Conservation (phyloP, 2,888 invertebrate genomes). For the Nemurella pictetii region DNA sequence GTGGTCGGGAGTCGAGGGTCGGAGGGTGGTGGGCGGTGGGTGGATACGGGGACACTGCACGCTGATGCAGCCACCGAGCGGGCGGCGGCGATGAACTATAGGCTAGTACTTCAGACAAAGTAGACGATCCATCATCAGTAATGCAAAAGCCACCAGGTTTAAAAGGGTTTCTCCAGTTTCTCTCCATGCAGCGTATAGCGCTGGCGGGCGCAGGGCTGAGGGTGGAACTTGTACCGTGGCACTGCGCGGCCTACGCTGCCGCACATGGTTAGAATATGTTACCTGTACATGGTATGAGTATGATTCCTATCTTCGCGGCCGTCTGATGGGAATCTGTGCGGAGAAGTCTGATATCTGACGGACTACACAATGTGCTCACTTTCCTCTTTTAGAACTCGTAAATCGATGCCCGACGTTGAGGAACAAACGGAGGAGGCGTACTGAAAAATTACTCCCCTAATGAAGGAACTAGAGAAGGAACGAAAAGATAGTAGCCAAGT, state of each 20-base stretch:
- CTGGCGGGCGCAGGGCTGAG: slow-evolving; percentile 11
- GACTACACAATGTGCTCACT: background rate
- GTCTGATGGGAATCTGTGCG: background rate
- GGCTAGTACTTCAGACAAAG: slow-evolving; percentile 26
- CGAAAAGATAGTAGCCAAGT: no score
- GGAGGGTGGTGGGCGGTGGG: no score
- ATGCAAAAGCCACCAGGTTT: slow-evolving; percentile 37
- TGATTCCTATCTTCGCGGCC: background rate
- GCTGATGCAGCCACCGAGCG: no score
- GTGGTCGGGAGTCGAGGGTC: background rate
- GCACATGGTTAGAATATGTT: no score
- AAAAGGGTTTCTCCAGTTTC: slow-evolving; percentile 32
- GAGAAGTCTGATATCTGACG: background rate
- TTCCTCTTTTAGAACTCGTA: background rate
- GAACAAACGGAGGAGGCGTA: background rate
- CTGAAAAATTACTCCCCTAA: no score
- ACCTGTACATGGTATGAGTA: no score
- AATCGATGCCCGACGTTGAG: background rate
- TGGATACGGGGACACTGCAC: no score
- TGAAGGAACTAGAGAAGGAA: no score
- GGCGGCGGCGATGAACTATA: background rate
- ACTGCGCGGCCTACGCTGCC: background rate
- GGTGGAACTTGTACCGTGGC: background rate
- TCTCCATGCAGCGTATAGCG: slow-evolving; percentile 13
- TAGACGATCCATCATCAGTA: slow-evolving; percentile 38